These are phyloP conservation scores for Enteromius mattozi DNA, from an alignment of 2,797 vertebrate genomes.

Conservation along the genomic window DNA sequence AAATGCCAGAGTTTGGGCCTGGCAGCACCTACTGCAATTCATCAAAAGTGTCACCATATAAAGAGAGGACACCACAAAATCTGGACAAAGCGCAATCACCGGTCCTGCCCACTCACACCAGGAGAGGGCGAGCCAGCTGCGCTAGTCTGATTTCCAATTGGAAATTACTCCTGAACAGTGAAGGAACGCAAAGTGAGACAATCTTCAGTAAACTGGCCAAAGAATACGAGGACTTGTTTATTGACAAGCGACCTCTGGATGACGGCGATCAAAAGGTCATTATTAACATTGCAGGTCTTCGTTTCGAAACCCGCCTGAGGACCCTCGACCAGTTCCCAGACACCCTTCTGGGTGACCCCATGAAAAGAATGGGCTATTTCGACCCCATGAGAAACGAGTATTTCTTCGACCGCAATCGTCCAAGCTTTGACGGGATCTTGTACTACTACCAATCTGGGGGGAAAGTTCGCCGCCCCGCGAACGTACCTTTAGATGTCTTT, in stretches of 20 bases:
- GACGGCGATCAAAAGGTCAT: slow-evolving; percentile 91
- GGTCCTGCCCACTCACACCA: slow-evolving; percentile 55
- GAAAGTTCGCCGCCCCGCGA: slow-evolving; percentile 92
- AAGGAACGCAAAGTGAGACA: slow-evolving; percentile 82
- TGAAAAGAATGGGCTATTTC: slow-evolving; percentile 92
- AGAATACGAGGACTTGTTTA: slow-evolving; percentile 84
- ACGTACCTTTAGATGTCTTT: slow-evolving; percentile 93
- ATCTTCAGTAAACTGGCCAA: slow-evolving; percentile 85
- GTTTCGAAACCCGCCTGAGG: slow-evolving; percentile 92
- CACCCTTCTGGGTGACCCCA: slow-evolving; percentile 88
- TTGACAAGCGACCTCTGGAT: slow-evolving; percentile 81
- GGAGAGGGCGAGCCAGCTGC: slow-evolving; percentile 78
- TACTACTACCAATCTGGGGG: slow-evolving; percentile 98
- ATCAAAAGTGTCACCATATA: slow-evolving; percentile 47
- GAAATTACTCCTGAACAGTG: slow-evolving; percentile 83
- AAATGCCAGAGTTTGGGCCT: slow-evolving; percentile 66
- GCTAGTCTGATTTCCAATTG: slow-evolving; percentile 87
- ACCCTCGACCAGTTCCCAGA: slow-evolving; percentile 93
- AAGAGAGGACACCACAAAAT: slow-evolving; percentile 54
- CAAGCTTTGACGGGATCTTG: slow-evolving; percentile 96
- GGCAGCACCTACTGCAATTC: slow-evolving; percentile 57
- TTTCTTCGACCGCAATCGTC: slow-evolving; percentile 95
- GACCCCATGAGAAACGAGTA: slow-evolving; percentile 98
- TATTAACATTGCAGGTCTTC: slow-evolving; percentile 94
- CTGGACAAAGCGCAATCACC: slow-evolving; percentile 68